Evolutionary conservation across 1,140 invertebrate species (phyloP).

Genomic region (Pogonomyrmex californicus): DNA sequence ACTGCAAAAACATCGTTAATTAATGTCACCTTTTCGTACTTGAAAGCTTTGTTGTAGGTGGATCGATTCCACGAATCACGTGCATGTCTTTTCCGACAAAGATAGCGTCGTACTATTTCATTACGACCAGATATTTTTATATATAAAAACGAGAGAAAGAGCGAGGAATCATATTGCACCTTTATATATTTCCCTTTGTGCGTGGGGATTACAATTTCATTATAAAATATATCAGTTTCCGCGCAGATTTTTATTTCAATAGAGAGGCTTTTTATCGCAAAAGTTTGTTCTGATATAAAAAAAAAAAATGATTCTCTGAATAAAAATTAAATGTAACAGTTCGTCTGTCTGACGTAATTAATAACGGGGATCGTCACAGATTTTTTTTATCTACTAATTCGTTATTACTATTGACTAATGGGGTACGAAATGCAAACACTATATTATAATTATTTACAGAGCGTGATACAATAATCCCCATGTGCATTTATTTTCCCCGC

Average conservation of each 20-base stretch:
- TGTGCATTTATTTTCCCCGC: not conserved
- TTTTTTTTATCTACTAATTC: not conserved
- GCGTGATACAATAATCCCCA: not conserved
- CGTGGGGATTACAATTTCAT: not conserved
- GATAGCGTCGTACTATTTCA: not conserved
- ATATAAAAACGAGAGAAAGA: not conserved
- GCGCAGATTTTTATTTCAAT: not conserved
- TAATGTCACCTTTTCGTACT: not conserved
- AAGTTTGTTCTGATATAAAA: not conserved
- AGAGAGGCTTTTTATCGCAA: not conserved
- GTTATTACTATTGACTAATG: not conserved
- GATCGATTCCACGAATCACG: not conserved
- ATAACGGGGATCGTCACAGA: not conserved
- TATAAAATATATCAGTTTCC: not conserved
- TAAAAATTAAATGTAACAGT: not conserved
- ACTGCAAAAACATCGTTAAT: not conserved
- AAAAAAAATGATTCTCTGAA: not conserved
- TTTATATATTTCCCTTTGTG: not conserved
- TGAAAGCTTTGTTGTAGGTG: not conserved
- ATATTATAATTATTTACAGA: constrained; percentile 11
- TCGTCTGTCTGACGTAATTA: constrained; percentile 10
- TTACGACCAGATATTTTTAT: constrained; percentile 16
- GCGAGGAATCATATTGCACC: not conserved
- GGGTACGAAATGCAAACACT: not conserved
- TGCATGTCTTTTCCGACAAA: not conserved